Evolutionary conservation across 2,888 invertebrate species (phyloP).

Genomic region (Eupsilia transversa): DNA sequence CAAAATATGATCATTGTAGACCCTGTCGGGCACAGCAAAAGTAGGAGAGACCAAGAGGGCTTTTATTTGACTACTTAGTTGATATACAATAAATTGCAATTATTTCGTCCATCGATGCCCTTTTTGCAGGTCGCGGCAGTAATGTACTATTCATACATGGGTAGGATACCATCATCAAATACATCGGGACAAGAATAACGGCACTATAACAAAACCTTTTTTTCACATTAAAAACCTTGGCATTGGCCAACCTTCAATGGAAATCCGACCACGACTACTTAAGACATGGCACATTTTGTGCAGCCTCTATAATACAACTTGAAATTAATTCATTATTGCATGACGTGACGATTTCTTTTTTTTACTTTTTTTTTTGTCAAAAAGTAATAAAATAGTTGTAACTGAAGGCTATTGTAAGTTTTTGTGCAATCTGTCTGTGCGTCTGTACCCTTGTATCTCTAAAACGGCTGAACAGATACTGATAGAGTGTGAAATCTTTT

Average conservation of each 20-base stretch:
- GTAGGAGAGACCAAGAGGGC: too few relatives aligned
- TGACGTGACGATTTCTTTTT: conserved; percentile 46
- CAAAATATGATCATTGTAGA: too few relatives aligned
- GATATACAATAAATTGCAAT: too few relatives aligned
- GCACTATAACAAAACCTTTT: neutral
- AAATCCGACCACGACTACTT: conserved; percentile 38
- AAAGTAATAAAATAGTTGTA: conserved; percentile 27
- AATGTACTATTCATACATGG: too few relatives aligned
- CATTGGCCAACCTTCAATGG: conserved; percentile 54
- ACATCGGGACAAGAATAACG: too few relatives aligned
- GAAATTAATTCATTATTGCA: conserved; percentile 35
- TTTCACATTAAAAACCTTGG: conserved; percentile 39
- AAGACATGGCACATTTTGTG: conserved; percentile 48
- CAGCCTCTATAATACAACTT: conserved; percentile 23
- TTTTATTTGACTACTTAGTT: too few relatives aligned
- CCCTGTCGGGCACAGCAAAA: too few relatives aligned
- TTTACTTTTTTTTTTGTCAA: conserved; percentile 15
- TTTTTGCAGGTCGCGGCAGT: too few relatives aligned
- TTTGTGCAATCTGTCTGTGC: conserved; percentile 40
- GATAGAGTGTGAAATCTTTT: conserved; percentile 50
- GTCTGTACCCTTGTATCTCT: conserved; percentile 61
- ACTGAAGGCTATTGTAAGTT: conserved; percentile 46
- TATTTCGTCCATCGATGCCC: too few relatives aligned
- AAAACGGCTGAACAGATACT: conserved; percentile 41
- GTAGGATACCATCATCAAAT: too few relatives aligned